A percentile compares a stretch with the other conserved stretches of the same genome.
Conservation (phyloP, 2,888 invertebrate genomes). For the Andrena bicolor region DNA sequence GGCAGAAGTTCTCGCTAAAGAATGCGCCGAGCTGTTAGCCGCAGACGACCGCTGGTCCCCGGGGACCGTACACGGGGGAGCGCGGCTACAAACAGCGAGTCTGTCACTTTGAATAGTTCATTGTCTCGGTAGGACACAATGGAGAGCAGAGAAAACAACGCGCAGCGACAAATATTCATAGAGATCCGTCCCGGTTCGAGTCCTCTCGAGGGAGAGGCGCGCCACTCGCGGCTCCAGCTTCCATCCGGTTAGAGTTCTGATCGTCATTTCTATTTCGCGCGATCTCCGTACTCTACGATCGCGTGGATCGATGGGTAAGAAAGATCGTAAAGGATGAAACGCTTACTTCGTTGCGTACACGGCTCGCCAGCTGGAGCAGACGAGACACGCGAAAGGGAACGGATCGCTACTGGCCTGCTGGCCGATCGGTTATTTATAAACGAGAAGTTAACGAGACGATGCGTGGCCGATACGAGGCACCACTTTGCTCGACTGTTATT, state of each 20-base stretch:
- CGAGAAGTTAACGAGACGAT: conserved; percentile 38
- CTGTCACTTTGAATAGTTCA: conserved; percentile 52
- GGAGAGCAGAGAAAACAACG: conserved; percentile 44
- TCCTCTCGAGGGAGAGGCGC: conserved; percentile 4
- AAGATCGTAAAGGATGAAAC: not conserved
- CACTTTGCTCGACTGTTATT: conserved; percentile 42
- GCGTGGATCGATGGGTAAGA: not conserved
- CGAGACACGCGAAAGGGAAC: not conserved
- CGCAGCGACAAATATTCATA: conserved; percentile 57
- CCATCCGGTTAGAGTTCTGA: conserved; percentile 6
- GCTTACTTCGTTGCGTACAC: not conserved
- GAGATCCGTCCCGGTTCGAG: conserved; percentile 41
- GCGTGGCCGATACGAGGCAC: conserved; percentile 47
- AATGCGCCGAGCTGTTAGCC: conserved; percentile 16
- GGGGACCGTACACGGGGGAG: conserved; percentile 17
- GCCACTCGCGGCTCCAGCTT: conserved; percentile 7
- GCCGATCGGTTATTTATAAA: conserved; percentile 43
- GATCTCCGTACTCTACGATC: not conserved
- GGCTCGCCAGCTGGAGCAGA: not conserved
- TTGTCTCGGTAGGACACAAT: conserved; percentile 41
- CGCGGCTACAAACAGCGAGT: conserved; percentile 8
- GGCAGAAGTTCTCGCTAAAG: conserved; percentile 16
- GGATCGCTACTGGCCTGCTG: conserved; percentile 13
- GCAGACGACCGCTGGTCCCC: conserved; percentile 31
- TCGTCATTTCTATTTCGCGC: conserved; percentile 8